A percentile compares a stretch with the other conserved stretches of the same genome.
These are phyloP conservation scores for Umimayanthus chanpuru DNA, from an alignment of 92 coral and sea anemone species.

Conservation along the genomic window DNA sequence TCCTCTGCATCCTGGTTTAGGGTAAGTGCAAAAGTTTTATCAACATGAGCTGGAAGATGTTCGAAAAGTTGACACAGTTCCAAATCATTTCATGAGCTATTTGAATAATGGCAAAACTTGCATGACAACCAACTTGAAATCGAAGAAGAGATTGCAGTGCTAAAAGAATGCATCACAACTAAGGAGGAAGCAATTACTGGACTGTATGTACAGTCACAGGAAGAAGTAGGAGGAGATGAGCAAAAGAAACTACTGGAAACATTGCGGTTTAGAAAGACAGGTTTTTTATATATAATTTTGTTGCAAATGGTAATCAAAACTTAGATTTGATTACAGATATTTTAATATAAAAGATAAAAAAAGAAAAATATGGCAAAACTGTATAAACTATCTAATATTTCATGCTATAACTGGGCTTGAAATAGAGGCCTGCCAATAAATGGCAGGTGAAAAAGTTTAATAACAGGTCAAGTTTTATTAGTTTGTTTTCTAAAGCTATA, in stretches of 20 bases:
- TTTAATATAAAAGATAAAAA: too few species aligned
- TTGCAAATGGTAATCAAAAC: too few species aligned
- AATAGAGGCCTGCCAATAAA: too few species aligned
- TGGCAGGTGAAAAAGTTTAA: too few species aligned
- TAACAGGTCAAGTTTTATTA: too few species aligned
- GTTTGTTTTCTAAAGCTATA: too few species aligned
- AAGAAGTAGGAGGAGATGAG: background rate
- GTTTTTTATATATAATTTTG: background rate
- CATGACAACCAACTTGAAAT: background rate
- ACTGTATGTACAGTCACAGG: background rate
- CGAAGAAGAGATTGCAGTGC: background rate
- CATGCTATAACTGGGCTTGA: too few species aligned
- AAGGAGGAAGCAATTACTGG: background rate
- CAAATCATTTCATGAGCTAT: background rate
- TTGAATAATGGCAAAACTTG: background rate
- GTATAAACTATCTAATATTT: too few species aligned
- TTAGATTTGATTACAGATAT: too few species aligned
- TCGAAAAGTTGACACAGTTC: background rate
- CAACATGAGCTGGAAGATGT: background rate
- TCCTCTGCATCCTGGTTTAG: too few species aligned
- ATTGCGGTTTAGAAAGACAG: background rate
- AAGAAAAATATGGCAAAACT: too few species aligned
- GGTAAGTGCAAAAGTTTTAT: too few species aligned
- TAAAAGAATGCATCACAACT: background rate
- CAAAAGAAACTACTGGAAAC: background rate